Percentiles rank a stretch among this genome's conserved stretches.
Conservation (phyloP, 2,888 invertebrate species). For the Ophion ventricosus region DNA sequence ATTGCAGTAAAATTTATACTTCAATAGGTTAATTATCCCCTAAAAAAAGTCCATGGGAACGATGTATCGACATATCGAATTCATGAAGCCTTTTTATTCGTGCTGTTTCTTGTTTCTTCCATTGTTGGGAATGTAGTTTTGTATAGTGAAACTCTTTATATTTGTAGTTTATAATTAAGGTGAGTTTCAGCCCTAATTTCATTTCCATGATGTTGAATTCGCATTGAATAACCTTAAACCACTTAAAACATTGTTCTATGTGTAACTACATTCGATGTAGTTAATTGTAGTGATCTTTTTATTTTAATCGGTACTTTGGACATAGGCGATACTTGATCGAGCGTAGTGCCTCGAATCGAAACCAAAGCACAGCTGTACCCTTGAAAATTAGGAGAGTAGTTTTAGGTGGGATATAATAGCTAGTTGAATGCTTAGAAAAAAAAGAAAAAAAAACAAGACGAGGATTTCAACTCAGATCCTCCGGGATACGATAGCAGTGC, state of each 20-base stretch:
- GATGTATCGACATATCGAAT: not conserved
- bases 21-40: not conserved
- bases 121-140: not conserved
- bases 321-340: not conserved
- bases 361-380: not conserved
- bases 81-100: not conserved
- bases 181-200: not conserved
- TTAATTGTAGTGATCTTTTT: not conserved
- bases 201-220: not conserved
- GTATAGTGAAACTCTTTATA: not conserved
- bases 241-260: not conserved
- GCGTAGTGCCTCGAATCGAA: not conserved
- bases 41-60: not conserved
- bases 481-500: no score
- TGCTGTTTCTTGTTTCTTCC: not conserved
- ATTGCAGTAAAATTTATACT: not conserved
- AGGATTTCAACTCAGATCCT: no score
- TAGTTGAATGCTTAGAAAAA: not conserved
- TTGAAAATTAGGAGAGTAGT: not conserved
- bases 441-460: not conserved
- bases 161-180: not conserved
- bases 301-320: not conserved
- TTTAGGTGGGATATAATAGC: not conserved
- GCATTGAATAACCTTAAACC: not conserved
- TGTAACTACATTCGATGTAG: constrained; percentile 1